These are phyloP conservation scores for Lepidochitona cinerea DNA, from an alignment of 2,888 invertebrate genomes.

Conservation along the genomic window DNA sequence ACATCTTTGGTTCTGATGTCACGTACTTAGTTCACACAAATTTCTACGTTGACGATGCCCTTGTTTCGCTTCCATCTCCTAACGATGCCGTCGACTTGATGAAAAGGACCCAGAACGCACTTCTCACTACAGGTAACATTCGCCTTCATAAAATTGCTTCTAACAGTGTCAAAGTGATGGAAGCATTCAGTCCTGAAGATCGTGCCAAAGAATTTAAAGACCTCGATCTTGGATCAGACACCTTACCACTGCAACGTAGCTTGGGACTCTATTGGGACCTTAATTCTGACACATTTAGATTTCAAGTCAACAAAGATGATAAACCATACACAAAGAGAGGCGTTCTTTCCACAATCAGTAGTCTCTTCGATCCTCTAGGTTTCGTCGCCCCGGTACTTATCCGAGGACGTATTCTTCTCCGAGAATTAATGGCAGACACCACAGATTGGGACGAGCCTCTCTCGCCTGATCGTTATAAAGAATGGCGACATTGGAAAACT, in stretches of 20 bases:
- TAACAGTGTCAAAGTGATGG: background rate
- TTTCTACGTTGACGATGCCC: background rate
- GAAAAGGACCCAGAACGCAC: background rate
- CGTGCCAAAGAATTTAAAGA: background rate
- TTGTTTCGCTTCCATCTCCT: background rate
- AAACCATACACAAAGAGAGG: conserved; percentile 23
- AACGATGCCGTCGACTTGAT: background rate
- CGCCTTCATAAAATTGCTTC: background rate
- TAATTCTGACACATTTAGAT: background rate
- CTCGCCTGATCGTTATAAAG: background rate
- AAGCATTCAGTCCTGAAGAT: background rate
- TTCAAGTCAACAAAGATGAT: background rate
- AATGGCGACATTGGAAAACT: conserved; percentile 20
- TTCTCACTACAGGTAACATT: background rate
- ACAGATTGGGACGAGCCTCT: conserved; percentile 21
- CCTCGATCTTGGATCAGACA: background rate
- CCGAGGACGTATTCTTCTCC: conserved; percentile 16
- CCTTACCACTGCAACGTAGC: background rate
- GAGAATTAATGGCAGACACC: conserved; percentile 3
- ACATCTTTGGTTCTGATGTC: background rate
- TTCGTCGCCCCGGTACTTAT: conserved; percentile 18
- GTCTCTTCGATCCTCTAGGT: conserved; percentile 23
- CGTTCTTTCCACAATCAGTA: conserved; percentile 17
- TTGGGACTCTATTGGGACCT: conserved; percentile 12
- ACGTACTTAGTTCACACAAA: background rate